phyloP scores from a whole-genome alignment of 2,113 vertebrate species.

The Stomatorhinus ivindoensis region DNA sequence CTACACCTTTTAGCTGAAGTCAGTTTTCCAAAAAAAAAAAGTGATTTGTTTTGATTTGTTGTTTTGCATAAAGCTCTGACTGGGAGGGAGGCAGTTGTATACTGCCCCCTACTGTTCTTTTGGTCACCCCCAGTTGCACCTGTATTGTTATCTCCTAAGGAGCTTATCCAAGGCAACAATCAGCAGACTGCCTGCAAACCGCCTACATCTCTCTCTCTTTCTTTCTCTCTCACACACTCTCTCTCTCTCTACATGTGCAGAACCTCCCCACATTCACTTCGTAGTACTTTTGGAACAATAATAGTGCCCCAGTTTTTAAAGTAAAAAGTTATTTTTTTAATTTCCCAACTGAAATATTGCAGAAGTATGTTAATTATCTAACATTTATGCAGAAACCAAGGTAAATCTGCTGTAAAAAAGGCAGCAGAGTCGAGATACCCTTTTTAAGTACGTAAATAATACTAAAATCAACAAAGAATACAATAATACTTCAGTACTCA shows the following conservation, averaged over 20 bases:
- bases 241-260: background rate
- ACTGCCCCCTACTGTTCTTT: background rate
- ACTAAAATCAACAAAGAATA: background rate
- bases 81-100: background rate
- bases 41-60: background rate
- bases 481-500: no score
- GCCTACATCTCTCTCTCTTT: background rate
- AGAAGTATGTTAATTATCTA: background rate
- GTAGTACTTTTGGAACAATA: background rate
- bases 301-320: background rate
- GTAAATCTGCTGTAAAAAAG: background rate
- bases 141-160: constrained; percentile 38
- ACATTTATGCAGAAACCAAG: background rate
- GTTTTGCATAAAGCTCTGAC: background rate
- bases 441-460: background rate
- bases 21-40: background rate
- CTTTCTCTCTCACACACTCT: background rate
- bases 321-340: background rate
- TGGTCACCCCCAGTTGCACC: constrained; percentile 18
- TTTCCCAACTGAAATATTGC: background rate
- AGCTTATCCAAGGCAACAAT: constrained; percentile 23
- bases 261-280: background rate
- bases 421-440: background rate
- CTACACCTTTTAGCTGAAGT: background rate
- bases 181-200: background rate